Conservation (phyloP, 2,888 invertebrate species). For the Masnerella sp. region DNA sequence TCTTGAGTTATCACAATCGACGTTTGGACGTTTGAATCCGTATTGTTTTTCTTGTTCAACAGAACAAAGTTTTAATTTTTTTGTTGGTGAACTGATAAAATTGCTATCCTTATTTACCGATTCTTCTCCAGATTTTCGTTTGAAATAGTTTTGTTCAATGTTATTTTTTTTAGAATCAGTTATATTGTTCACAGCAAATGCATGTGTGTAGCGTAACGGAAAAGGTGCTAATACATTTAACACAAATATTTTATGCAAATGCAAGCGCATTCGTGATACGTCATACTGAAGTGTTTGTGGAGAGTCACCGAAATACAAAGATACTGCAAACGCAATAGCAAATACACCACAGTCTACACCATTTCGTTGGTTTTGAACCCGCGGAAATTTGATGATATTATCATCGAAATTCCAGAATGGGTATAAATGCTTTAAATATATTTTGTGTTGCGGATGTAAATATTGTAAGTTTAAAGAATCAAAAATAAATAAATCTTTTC, state of each 20-base stretch:
- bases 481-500: constrained; percentile 1
- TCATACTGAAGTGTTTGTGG: neutral
- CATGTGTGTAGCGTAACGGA: too few relatives aligned
- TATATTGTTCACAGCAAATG: too few relatives aligned
- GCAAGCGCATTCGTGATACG: neutral
- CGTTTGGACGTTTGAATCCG: too few relatives aligned
- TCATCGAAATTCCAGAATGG: neutral
- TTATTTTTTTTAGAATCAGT: constrained; percentile 1
- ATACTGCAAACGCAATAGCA: constrained; percentile 2
- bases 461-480: neutral
- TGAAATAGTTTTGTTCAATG: too few relatives aligned
- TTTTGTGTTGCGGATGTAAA: constrained; percentile 4
- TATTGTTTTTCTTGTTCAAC: too few relatives aligned
- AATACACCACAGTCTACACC: constrained; percentile 9
- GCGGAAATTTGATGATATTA: neutral
- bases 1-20: too few relatives aligned
- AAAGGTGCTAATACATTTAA: neutral
- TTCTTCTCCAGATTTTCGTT: too few relatives aligned
- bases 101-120: too few relatives aligned
- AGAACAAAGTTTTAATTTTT: too few relatives aligned
- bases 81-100: too few relatives aligned
- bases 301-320: neutral
- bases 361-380: constrained; percentile 4
- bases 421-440: constrained; percentile 1
- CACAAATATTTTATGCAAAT: constrained; percentile 3